Conservation (phyloP, 2,113 vertebrate species). For the Cariama cristata region DNA sequence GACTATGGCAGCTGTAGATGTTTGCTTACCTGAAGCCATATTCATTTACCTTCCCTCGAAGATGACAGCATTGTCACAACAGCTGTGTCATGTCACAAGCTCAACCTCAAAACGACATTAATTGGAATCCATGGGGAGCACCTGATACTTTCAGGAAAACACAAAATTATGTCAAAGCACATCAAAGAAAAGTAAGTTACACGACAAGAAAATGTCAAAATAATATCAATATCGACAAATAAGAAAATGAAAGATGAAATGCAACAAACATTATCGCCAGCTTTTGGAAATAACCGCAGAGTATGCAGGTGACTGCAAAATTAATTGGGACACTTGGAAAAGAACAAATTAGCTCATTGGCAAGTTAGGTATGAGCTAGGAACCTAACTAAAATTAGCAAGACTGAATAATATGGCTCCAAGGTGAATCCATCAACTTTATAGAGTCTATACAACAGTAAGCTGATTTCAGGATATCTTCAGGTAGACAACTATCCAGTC, state of each 20-base stretch:
- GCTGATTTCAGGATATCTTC: background rate
- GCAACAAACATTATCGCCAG: background rate
- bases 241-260: background rate
- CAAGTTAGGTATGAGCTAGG: background rate
- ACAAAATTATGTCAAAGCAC: background rate
- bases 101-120: background rate
- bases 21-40: background rate
- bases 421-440: background rate
- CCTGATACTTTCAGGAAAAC: background rate
- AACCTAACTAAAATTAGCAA: background rate
- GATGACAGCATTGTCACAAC: background rate
- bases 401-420: background rate
- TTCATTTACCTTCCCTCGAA: background rate
- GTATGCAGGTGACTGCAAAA: background rate
- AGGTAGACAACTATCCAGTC: background rate
- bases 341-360: background rate
- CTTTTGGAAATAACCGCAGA: background rate
- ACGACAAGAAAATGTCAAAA: background rate
- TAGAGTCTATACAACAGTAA: background rate
- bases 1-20: background rate
- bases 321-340: background rate
- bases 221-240: background rate
- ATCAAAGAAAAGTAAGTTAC: constrained; percentile 4
- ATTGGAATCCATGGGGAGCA: background rate
- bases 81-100: background rate